Conservation (phyloP, 2,797 vertebrate genomes). For the Sebastes iracundus region DNA sequence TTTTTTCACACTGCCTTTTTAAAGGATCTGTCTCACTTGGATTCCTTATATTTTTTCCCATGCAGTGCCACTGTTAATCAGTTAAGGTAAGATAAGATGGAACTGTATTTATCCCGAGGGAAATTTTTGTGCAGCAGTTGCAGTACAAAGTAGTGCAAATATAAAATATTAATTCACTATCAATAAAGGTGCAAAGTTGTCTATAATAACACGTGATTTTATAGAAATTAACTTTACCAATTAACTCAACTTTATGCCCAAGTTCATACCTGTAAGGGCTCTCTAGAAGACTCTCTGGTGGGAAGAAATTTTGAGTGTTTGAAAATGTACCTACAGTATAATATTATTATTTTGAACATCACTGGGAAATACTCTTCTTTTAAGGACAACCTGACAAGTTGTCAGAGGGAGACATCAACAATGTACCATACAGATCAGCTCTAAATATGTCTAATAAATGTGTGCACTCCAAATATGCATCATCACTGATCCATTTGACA, state of each 20-base stretch:
- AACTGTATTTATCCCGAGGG: background rate
- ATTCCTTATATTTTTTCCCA: background rate
- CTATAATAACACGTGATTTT: background rate
- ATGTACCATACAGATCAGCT: background rate
- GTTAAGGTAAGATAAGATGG: background rate
- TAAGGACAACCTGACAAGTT: background rate
- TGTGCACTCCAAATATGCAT: background rate
- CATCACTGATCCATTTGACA: background rate
- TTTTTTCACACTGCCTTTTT: background rate
- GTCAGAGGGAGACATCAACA: background rate
- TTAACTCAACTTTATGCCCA: background rate
- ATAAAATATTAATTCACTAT: no score
- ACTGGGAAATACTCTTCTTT: background rate
- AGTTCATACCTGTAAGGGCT: background rate
- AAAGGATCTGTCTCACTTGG: background rate
- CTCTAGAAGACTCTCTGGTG: background rate
- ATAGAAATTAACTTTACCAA: background rate
- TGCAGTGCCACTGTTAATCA: background rate
- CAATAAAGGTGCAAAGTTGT: background rate
- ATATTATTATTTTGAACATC: background rate
- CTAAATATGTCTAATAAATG: background rate
- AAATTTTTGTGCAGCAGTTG: background rate
- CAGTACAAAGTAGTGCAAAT: background rate
- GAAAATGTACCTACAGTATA: background rate
- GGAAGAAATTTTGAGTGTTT: background rate